Evolutionary conservation across 2,797 vertebrate species (phyloP), one percentile per base, ranked within the genome.

Genomic region (Scleropages formosus): DNA sequence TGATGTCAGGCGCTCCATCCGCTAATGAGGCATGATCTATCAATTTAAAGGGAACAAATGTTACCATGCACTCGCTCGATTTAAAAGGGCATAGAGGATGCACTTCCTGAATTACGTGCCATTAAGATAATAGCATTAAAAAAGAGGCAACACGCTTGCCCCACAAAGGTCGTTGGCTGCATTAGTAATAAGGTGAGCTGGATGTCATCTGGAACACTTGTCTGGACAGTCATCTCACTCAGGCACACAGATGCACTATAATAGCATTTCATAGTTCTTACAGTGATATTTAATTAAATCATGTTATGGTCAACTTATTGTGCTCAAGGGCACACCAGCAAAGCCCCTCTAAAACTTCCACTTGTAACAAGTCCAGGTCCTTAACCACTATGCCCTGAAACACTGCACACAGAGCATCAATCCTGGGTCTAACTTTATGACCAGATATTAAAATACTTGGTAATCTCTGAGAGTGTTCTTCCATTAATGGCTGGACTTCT

Each of bases 71-170:
- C 51, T 24, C 26, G 18, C 24, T 0, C 60, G 58, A 68, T 78
- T 53, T 58, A 74, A 65, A 80, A 82, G 79, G 79, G 77, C 82
- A 82, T 4, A 44, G 47, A 78, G 73, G 76, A 78, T 18, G 51
- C 8, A 26, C 75, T 62, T 47, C 68, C 53, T 61, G 66, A 72
- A 68, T 44, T 61, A 39, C 31, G 46, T 58, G 74, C 73, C 65
- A 72, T 62, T 9, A 16, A 60, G 75, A 70, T 80, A 77, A 79
- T 70, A 68, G 65, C 59, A 46, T 70, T 83, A 83, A 83, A 79
- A 79, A 84, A 83, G 80, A 82, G 60, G 65, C 77, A 78, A 72
- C 75, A 60, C 61, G 70, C 70, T 44, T 47, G 49, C 58, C 47
- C 66, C 69, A 53, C 59, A 49, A 72, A 63, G 78, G 74, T 74